A percentile compares a stretch with the other conserved stretches of the same genome.
These are phyloP conservation scores for Biston stratarius DNA, from an alignment of 2,888 invertebrate genomes.

Conservation along the genomic window DNA sequence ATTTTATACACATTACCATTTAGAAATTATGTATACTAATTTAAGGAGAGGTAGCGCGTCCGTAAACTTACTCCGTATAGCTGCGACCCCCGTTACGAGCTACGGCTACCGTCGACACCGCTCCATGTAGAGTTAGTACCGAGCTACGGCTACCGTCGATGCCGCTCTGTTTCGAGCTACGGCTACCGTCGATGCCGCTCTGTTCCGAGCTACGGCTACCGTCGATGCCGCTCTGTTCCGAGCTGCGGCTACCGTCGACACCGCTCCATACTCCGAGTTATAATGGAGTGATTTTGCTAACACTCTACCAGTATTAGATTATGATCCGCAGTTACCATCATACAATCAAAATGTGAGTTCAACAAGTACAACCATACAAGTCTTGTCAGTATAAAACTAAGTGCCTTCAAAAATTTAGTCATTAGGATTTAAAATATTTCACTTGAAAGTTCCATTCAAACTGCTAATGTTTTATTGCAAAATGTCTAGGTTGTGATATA, in stretches of 20 bases:
- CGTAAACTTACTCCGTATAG: conserved; percentile 55
- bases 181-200: conserved; percentile 1
- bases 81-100: conserved; percentile 23
- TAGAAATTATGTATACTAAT: conserved; percentile 71
- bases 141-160: too few species aligned
- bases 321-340: conserved; percentile 83
- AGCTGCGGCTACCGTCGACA: neutral
- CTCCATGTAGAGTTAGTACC: too few species aligned
- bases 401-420: conserved; percentile 85
- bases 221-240: neutral
- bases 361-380: conserved; percentile 80
- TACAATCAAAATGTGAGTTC: conserved; percentile 83
- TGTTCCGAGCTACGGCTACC: conserved; percentile 5
- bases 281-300: conserved; percentile 63
- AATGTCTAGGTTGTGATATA: conserved; percentile 75
- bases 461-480: conserved; percentile 56
- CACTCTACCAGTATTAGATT: conserved; percentile 67
- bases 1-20: conserved; percentile 83
- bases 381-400: conserved; percentile 83
- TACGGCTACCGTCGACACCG: neutral
- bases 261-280: conserved; percentile 40
- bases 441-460: conserved; percentile 32
- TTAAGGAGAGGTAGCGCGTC: conserved; percentile 65
- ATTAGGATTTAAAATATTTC: conserved; percentile 79
- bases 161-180: conserved; percentile 28